These are phyloP conservation scores for Euura lappo DNA, from an alignment of 1,140 invertebrate genomes.

Conservation along the genomic window DNA sequence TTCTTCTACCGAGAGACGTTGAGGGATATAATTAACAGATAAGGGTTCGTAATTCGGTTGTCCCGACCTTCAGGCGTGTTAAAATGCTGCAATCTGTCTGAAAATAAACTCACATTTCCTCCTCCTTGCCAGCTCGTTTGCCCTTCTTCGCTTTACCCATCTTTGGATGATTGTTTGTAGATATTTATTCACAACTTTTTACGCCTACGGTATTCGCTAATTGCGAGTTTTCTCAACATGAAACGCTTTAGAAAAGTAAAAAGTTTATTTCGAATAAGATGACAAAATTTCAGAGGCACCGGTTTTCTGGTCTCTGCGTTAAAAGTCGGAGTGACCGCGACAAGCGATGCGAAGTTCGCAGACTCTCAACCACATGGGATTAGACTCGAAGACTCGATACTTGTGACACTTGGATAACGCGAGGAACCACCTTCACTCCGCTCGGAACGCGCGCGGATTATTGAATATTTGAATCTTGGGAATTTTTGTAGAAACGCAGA, in stretches of 20 bases:
- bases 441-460: no score
- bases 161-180: constrained; percentile 30
- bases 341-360: neutral
- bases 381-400: no score
- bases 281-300: no score
- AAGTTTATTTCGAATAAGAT: no score
- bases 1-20: constrained; percentile 37
- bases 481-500: no score
- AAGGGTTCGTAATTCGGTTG: constrained; percentile 25
- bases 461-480: no score
- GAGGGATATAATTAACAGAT: constrained; percentile 47
- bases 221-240: neutral
- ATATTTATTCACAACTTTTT: neutral
- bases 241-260: neutral
- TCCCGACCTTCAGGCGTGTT: constrained; percentile 9
- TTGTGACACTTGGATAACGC: no score
- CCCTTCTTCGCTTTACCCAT: constrained; percentile 77
- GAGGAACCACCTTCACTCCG: no score
- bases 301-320: neutral
- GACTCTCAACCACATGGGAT: neutral
- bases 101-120: constrained; percentile 66
- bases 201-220: neutral
- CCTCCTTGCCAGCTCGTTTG: constrained; percentile 68
- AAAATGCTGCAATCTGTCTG: constrained; percentile 26
- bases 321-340: neutral